Evolutionary conservation across 2,888 invertebrate species (phyloP), one percentile per base, ranked within the genome.

Genomic region (Acronicta psi): DNA sequence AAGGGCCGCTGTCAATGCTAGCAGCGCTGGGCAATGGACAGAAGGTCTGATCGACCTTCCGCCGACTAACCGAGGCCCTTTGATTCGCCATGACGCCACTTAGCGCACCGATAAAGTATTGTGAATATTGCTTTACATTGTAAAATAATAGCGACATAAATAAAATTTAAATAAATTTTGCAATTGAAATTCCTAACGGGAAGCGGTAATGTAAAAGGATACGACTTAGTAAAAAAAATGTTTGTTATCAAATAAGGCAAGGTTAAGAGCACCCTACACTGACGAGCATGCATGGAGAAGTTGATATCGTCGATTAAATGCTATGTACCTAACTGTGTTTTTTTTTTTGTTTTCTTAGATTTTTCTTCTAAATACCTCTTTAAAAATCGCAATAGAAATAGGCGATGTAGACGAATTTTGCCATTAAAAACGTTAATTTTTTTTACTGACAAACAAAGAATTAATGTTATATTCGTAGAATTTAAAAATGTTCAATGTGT

Each of bases 11-110:
- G 84, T 88, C 89, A 89, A 89, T 90, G 88, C 81, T 87, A 87
- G 77, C 80, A 80, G 79, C 78, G 72, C 85, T 86, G 83, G 86
- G 86, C 86, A 85, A 81, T 75, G 82, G 82, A 70, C 79, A 84
- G 87, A 91, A 92, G 92, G 93, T 91, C 89, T 83, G 59, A 45
- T 47, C 78, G 89, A 85, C 93, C 93, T 90, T 90, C 86, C 81
- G 67, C 75, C 73, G 80, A 67, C 74, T 64, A 73, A 74, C 71
- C 89, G 87, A 93, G 92, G 93, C 88, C 91, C 89, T 92, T 89
- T 85, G 84, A 90, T 92, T 90, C 83, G 88, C 90, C 83, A 87
- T 85, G 83, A 88, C 83, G 83, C 79, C 83, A 85, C 79, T 84
- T 79, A 79, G 69, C 69, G 65, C 69, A 59, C 61, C 69, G 76